These are phyloP conservation scores for Drosophila persimilis DNA, from an alignment of 1,140 invertebrate genomes.

Conservation along the genomic window DNA sequence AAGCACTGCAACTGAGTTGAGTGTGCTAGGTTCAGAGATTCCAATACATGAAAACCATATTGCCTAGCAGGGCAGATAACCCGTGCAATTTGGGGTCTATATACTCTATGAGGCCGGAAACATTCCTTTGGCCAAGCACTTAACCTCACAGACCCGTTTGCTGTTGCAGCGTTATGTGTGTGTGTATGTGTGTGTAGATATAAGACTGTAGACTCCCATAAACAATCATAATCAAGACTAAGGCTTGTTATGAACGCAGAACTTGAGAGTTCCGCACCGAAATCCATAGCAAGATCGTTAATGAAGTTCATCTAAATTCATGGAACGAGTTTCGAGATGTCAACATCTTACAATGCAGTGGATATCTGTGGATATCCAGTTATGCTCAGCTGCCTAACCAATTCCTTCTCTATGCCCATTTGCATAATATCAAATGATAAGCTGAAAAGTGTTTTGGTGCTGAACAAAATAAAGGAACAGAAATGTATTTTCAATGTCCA, in stretches of 20 bases:
- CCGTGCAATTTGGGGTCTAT: background rate
- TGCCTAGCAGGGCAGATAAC: background rate
- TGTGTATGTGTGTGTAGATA: background rate
- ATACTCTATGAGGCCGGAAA: background rate
- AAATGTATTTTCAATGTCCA: constrained; percentile 12
- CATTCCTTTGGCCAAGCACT: constrained; percentile 11
- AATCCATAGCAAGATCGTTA: constrained; percentile 38
- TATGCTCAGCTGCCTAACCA: constrained; percentile 22
- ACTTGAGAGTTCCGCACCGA: constrained; percentile 56
- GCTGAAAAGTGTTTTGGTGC: constrained; percentile 1
- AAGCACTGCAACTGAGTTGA: background rate
- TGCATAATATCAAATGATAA: constrained; percentile 55
- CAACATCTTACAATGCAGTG: constrained; percentile 63
- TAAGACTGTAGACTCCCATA: constrained; percentile 27
- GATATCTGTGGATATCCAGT: constrained; percentile 45
- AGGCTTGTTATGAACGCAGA: constrained; percentile 5
- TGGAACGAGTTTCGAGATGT: constrained; percentile 61
- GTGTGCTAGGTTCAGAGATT: no score
- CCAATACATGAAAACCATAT: no score
- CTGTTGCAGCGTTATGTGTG: background rate
- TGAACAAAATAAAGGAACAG: no score
- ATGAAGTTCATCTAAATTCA: constrained; percentile 64
- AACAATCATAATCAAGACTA: constrained; percentile 52
- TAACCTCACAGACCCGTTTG: constrained; percentile 14
- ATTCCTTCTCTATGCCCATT: constrained; percentile 29